Conservation (phyloP, 1,140 invertebrate species). For the Himalopsyche phryganea region DNA sequence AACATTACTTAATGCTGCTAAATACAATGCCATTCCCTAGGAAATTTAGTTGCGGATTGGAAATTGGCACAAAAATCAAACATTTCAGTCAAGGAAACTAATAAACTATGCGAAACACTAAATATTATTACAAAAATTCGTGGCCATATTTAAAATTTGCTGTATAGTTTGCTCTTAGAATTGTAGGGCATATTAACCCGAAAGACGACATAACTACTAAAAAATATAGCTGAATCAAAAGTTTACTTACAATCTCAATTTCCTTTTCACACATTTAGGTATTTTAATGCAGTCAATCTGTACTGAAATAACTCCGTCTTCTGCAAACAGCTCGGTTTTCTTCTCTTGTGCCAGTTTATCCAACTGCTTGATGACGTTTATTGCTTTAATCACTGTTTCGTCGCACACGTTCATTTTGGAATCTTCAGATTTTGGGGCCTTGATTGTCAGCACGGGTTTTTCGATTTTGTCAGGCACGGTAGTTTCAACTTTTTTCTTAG, state of each 20-base stretch:
- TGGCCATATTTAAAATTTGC: no score
- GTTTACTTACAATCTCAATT: slow-evolving; percentile 47
- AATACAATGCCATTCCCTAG: no score
- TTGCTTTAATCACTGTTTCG: slow-evolving; percentile 28
- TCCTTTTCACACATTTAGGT: slow-evolving; percentile 42
- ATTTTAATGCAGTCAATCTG: slow-evolving; percentile 51
- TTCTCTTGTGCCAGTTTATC: slow-evolving; percentile 27
- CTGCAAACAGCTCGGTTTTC: slow-evolving; percentile 42
- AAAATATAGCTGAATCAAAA: not conserved
- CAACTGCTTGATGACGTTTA: slow-evolving; percentile 36
- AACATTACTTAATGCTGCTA: no score
- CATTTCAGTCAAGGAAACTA: no score
- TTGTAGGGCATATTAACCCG: no score
- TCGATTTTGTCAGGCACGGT: not conserved
- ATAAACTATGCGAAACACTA: no score
- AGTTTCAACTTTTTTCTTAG: not conserved
- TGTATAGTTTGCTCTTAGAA: no score
- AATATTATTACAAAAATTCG: no score
- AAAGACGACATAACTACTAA: no score
- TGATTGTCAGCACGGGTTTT: not conserved
- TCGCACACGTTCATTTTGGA: slow-evolving; percentile 11
- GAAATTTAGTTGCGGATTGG: no score
- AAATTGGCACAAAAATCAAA: no score
- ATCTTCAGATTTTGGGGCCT: not conserved
- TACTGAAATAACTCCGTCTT: slow-evolving; percentile 43